Base-by-base conservation (phyloP, 2,888 invertebrate species). In the Tiphia femorata region DNA sequence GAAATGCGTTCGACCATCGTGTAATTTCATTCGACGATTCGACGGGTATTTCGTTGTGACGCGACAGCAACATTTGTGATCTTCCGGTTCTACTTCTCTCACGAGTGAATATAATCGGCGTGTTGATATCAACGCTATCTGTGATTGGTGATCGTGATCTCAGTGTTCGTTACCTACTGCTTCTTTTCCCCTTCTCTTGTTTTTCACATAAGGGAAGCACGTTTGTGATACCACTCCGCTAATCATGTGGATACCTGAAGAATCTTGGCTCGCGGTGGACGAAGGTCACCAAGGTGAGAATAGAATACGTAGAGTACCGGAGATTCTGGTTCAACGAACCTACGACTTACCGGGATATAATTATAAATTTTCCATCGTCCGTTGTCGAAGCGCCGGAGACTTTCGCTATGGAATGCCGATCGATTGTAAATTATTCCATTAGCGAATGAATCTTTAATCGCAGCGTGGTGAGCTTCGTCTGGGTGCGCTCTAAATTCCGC, bases 191-290 rank as follows among this genome's bases (percentile, higher is more conserved):
- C 8, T 37, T 29, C 14, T 20, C 38, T 29, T 23, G 38, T 29
- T 19, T 17, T 29, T 27, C 6, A 5, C 33, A n/a, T n/a, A 8
- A 8, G 5, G 33, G 33, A 14, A 33, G 33, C 33, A 6, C 14
- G 33, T 33, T n/a, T 14, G 14, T 33, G 35, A 17, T 54, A 25
- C 33, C 43, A 14, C 25, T 41, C 8, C 25, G 33, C 35, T 51
- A 42, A 56, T 60, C 52, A 67, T 69, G 67, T 67, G 71, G 71
- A 71, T 71, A 71, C 64, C 50, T 65, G 62, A 64, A 66, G 64
- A 64, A 63, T 49, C 29, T 43, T 35, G 21, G 2, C 12, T 23
- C 21, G 23, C 12, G 21, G 29, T 38, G 44, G 54, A 27, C 37
- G 41, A 21, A 37, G 48, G 42, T 44, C 17, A 48, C 43, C 37